These are phyloP conservation scores for Neotragus pygmaeus DNA, from an alignment of 2,113 vertebrate genomes.

Conservation along the genomic window DNA sequence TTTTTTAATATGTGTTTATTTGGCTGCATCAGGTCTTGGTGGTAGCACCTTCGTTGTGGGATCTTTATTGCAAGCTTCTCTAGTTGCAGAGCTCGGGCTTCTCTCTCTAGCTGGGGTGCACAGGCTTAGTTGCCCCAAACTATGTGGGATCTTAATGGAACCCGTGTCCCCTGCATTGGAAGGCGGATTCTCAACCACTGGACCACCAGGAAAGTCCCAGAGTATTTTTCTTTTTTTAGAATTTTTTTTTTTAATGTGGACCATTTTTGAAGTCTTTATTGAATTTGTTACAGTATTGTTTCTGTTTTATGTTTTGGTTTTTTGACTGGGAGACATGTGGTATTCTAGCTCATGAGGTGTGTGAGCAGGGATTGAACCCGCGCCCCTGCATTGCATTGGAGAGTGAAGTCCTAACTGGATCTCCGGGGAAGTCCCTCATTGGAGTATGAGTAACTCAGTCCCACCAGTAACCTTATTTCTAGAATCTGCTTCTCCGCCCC, in stretches of 20 bases:
- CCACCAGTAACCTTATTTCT: not conserved
- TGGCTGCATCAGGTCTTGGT: not conserved
- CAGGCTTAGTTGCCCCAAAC: not conserved
- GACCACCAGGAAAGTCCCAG: not conserved
- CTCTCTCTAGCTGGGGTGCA: not conserved
- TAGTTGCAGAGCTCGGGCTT: not conserved
- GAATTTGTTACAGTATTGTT: not conserved
- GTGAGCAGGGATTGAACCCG: not conserved
- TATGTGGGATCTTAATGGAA: not conserved
- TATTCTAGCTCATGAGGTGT: not conserved
- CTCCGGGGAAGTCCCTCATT: not conserved
- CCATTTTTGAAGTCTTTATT: not conserved
- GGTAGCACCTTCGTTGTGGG: not conserved
- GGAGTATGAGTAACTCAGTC: no score
- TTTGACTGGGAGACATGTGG: not conserved
- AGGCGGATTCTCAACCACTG: not conserved
- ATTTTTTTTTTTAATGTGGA: not conserved
- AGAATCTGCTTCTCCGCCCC: not conserved
- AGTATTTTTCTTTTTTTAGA: not conserved
- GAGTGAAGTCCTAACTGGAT: not conserved
- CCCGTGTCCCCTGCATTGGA: not conserved
- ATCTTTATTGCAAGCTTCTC: not conserved
- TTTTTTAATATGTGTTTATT: not conserved
- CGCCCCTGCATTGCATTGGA: not conserved
- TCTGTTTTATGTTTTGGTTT: not conserved